A percentile compares a stretch with the other conserved stretches of the same genome.
These are phyloP conservation scores for Neoseiulus cucumeris DNA, from an alignment of 1,140 invertebrate species.

Conservation along the genomic window DNA sequence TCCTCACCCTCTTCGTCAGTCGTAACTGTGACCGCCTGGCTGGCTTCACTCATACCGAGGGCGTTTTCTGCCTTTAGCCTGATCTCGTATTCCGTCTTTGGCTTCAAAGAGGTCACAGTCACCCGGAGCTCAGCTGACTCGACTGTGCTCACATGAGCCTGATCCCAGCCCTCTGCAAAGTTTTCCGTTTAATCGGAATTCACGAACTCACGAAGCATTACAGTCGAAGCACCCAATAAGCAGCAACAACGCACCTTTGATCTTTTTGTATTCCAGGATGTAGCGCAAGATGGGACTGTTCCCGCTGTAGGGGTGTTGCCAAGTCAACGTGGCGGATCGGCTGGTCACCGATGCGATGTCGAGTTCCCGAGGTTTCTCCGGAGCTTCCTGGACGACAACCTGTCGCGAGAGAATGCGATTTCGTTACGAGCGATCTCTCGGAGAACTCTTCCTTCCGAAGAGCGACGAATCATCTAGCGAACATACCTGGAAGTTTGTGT, in stretches of 20 bases:
- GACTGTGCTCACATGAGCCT: background rate
- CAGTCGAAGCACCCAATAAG: background rate
- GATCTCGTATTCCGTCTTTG: slow-evolving; percentile 5
- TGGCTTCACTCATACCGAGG: slow-evolving; percentile 50
- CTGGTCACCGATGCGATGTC: slow-evolving; percentile 24
- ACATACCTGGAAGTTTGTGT: slow-evolving; percentile 84
- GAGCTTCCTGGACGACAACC: slow-evolving; percentile 45
- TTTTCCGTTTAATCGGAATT: background rate
- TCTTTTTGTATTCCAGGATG: slow-evolving; percentile 74
- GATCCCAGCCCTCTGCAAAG: background rate
- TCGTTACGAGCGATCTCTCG: too few species aligned
- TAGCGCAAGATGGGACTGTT: slow-evolving; percentile 80
- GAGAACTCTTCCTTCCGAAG: too few species aligned
- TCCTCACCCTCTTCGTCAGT: slow-evolving; percentile 59
- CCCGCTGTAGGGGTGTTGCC: slow-evolving; percentile 74
- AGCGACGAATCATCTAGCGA: slow-evolving; percentile 59
- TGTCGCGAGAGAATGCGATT: background rate
- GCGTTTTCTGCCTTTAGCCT: slow-evolving; percentile 26
- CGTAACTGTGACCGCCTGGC: slow-evolving; percentile 56
- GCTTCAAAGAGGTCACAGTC: background rate
- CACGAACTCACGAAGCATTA: background rate
- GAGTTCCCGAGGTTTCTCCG: slow-evolving; percentile 43
- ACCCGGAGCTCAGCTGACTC: background rate
- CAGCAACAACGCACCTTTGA: slow-evolving; percentile 42
- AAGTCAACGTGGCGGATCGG: slow-evolving; percentile 24